Evolutionary conservation across 2,888 invertebrate species (phyloP), one percentile per base, ranked within the genome.

Genomic region (Xylota segnis): DNA sequence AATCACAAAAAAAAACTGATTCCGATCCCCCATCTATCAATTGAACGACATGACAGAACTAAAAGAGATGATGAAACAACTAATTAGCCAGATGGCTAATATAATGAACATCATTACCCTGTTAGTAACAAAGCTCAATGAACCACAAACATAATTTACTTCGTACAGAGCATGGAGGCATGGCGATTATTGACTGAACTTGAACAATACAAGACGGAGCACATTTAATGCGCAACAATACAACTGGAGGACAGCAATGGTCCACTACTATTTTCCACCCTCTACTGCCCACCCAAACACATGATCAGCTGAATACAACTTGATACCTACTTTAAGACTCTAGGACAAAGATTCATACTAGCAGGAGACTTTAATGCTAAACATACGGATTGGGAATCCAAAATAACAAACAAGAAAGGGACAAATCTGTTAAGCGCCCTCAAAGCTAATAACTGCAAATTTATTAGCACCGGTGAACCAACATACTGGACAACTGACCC

Each of bases 51-150:
- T 37, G 12, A 37, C 37, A 37, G 37, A 37, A 37, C 37, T 37
- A 37, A 37, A 37, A 23, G 23, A 23, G 23, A 23, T 23, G 23
- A 23, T 23, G 23, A 23, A 23, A 23, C 23, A 23, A 23, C 3
- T 23, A 23, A 23, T 23, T 23, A 23, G 23, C 23, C 23, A 23
- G 23, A 23, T 23, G 23, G 3, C 9, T 10, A 37, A 37, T 37
- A 45, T 45, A 45, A 45, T 45, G 45, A 23, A 45, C 45, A 14
- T 14, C 14, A 45, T 16, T 45, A 45, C 37, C 37, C 37, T 37
- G 37, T 34, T 5, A 34, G 34, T 5, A 34, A 1, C 34, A 4
- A 34, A n/a, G n/a, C 34, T 34, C 23, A 23, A 23, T 3, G 3
- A 23, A 23, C 23, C 23, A 23, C 23, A n/a, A n/a, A n/a, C n/a